Percentiles rank a stretch among this genome's conserved stretches.
Conservation (phyloP, 2,797 vertebrate genomes). For the Vultur gryphus region DNA sequence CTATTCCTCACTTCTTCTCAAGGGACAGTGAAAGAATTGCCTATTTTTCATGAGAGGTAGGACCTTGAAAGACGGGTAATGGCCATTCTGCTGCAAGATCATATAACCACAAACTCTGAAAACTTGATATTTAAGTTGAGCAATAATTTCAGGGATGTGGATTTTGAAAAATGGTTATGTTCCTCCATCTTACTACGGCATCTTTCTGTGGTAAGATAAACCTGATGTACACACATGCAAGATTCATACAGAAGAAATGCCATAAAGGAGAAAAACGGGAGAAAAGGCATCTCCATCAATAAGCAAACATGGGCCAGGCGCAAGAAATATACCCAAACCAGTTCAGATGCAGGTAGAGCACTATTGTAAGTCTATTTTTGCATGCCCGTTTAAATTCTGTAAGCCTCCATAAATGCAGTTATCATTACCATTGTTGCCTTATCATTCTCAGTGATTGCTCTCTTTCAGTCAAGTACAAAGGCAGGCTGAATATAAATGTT, state of each 20-base stretch:
- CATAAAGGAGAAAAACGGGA: neutral
- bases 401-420: slow-evolving; percentile 71
- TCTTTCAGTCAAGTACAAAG: slow-evolving; percentile 75
- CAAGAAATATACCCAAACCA: slow-evolving; percentile 3
- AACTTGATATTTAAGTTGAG: slow-evolving; percentile 1
- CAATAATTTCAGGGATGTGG: neutral
- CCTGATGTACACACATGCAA: neutral
- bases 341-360: slow-evolving; percentile 38
- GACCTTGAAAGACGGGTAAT: neutral
- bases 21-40: neutral
- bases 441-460: slow-evolving; percentile 71
- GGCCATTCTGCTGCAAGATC: neutral
- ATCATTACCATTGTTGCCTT: slow-evolving; percentile 73
- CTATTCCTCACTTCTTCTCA: neutral
- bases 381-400: slow-evolving; percentile 59
- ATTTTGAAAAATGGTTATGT: slow-evolving; percentile 18
- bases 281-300: neutral
- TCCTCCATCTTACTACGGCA: neutral
- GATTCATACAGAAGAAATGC: neutral
- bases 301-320: neutral
- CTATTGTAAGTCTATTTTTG: slow-evolving; percentile 43
- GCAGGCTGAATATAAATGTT: slow-evolving; percentile 76
- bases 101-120: neutral
- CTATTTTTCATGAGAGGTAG: neutral
- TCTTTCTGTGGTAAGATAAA: neutral